A percentile compares a stretch with the other conserved stretches of the same genome.
These are phyloP conservation scores for Gymnothorax javanicus DNA, from an alignment of 2,797 vertebrate genomes.

Conservation along the genomic window DNA sequence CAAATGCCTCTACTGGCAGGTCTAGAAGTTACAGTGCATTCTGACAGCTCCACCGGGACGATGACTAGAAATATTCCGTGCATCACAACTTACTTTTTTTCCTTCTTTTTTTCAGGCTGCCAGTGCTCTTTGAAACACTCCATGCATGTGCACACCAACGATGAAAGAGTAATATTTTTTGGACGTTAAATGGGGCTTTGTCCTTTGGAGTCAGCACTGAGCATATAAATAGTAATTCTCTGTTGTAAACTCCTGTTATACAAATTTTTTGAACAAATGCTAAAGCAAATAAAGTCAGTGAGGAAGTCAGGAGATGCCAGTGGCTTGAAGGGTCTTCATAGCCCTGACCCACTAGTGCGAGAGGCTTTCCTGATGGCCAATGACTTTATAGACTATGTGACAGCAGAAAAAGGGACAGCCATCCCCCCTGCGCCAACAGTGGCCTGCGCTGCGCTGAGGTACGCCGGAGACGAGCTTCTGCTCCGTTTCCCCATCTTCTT, in stretches of 20 bases:
- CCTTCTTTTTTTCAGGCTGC: not conserved
- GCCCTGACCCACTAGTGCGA: constrained; percentile 66
- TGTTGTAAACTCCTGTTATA: constrained; percentile 15
- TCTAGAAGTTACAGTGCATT: not conserved
- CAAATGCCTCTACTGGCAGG: not conserved
- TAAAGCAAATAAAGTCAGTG: constrained; percentile 45
- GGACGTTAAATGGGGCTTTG: not conserved
- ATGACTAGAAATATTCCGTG: not conserved
- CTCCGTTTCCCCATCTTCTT: constrained; percentile 77
- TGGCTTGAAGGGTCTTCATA: constrained; percentile 56
- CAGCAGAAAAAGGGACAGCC: constrained; percentile 47
- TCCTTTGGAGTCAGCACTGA: not conserved
- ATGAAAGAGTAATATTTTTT: not conserved
- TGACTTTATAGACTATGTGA: constrained; percentile 74
- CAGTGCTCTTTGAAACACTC: not conserved
- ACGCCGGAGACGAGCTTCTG: constrained; percentile 73
- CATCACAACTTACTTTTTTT: not conserved
- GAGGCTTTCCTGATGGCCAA: constrained; percentile 73
- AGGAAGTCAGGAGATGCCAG: constrained; percentile 51
- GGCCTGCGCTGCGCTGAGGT: constrained; percentile 64
- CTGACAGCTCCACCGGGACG: not conserved
- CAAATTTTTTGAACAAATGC: not conserved
- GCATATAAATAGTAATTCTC: constrained; percentile 7
- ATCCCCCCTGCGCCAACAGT: constrained; percentile 59
- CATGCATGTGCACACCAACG: not conserved